phyloP scores from a whole-genome alignment of 2,113 vertebrate genomes.

The Gnathonemus longibarbis region DNA sequence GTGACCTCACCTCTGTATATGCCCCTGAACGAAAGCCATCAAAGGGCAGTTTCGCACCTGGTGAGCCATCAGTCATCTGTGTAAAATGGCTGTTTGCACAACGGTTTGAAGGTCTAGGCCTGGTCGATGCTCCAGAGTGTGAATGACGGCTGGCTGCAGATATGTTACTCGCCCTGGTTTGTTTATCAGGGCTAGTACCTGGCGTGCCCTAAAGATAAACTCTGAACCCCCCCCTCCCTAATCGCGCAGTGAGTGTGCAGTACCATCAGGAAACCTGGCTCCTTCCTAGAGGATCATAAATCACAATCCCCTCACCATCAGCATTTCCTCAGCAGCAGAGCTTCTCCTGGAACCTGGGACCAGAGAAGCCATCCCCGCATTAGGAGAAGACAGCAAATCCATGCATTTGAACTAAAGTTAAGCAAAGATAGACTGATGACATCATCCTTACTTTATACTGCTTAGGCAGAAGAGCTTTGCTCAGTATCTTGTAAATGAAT shows the following conservation, averaged over 20 bases:
- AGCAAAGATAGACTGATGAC: background rate
- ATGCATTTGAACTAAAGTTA: background rate
- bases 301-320: background rate
- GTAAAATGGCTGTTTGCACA: background rate
- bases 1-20: background rate
- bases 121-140: background rate
- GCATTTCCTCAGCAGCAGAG: background rate
- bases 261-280: background rate
- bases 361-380: background rate
- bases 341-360: background rate
- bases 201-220: background rate
- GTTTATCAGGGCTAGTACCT: background rate
- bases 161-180: background rate
- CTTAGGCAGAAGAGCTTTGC: background rate
- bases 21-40: background rate
- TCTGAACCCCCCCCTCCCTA: background rate
- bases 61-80: background rate
- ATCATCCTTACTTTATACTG: background rate
- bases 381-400: background rate
- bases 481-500: background rate
- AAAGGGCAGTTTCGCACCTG: background rate
- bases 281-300: background rate
- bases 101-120: background rate
- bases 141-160: background rate
- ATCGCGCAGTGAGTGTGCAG: background rate